phyloP scores from a whole-genome alignment of 2,888 invertebrate species.

The Bellardia bayeri region DNA sequence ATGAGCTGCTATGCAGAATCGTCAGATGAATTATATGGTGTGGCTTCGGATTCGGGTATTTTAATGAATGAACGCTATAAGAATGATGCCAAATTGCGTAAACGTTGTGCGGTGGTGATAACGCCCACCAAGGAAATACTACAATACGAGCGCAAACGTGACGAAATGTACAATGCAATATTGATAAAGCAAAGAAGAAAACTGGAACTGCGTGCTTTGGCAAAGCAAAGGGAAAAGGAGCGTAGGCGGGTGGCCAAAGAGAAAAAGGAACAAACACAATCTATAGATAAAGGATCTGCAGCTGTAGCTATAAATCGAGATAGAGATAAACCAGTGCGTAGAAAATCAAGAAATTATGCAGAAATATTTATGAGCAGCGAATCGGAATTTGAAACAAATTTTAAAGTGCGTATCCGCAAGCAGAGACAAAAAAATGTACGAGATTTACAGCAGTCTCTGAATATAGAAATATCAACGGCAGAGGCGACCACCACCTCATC shows the following conservation, averaged over 20 bases:
- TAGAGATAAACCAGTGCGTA: not conserved
- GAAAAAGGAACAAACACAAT: conserved; percentile 29
- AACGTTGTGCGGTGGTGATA: conserved; percentile 60
- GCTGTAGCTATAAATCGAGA: not conserved
- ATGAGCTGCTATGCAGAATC: not conserved
- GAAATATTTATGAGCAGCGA: conserved; percentile 51
- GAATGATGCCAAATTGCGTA: conserved; percentile 56
- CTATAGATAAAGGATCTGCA: not conserved
- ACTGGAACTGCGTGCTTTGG: conserved; percentile 54
- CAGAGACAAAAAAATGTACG: conserved; percentile 33
- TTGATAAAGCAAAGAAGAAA: conserved; percentile 63
- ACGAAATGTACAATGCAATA: conserved; percentile 64
- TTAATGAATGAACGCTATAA: conserved; percentile 27
- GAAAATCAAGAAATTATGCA: conserved; percentile 3
- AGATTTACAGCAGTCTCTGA: conserved; percentile 44
- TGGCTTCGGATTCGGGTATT: conserved; percentile 29
- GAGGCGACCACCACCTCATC: conserved; percentile 13
- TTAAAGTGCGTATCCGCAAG: conserved; percentile 38
- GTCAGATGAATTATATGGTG: conserved; percentile 54
- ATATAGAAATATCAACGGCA: conserved; percentile 32
- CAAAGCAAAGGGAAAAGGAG: conserved; percentile 65
- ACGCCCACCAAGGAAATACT: conserved; percentile 50
- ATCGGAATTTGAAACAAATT: conserved; percentile 48
- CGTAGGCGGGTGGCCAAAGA: conserved; percentile 15
- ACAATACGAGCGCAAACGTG: conserved; percentile 60